Evolutionary conservation across 2,113 vertebrate genomes (phyloP).

Genomic region (Alligator mississippiensis): DNA sequence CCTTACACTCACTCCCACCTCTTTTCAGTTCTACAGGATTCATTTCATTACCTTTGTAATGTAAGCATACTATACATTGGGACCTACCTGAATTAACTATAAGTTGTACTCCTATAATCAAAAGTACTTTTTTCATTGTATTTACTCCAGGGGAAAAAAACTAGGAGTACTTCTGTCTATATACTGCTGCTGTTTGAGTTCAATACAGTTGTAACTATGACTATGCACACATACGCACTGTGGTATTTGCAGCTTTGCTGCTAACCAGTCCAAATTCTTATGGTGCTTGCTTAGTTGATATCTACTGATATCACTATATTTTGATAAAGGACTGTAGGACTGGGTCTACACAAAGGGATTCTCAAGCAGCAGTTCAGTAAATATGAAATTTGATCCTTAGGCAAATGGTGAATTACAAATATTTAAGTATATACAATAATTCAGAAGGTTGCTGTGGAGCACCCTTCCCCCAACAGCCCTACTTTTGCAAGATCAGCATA

Average conservation of each 20-base stretch:
- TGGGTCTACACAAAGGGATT: background rate
- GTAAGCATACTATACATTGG: background rate
- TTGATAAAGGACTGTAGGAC: accelerated
- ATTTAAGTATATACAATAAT: background rate
- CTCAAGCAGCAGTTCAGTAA: background rate
- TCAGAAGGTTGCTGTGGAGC: background rate
- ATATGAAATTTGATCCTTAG: background rate
- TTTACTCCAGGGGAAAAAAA: no score
- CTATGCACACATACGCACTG: accelerated
- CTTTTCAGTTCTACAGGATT: background rate
- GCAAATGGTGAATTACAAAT: background rate
- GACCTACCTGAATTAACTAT: no score
- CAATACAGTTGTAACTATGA: accelerated
- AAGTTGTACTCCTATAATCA: background rate
- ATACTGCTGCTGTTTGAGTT: no score
- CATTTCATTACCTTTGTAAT: background rate
- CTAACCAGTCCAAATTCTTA: background rate
- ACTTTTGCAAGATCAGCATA: no score
- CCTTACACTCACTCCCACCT: background rate
- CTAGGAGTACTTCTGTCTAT: no score
- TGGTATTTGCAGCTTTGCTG: background rate
- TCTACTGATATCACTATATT: background rate
- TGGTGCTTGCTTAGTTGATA: background rate
- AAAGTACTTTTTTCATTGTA: background rate
- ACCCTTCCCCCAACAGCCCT: no score